These are phyloP conservation scores for Xerus rutilus DNA, from an alignment of 2,797 vertebrate species.

Conservation along the genomic window DNA sequence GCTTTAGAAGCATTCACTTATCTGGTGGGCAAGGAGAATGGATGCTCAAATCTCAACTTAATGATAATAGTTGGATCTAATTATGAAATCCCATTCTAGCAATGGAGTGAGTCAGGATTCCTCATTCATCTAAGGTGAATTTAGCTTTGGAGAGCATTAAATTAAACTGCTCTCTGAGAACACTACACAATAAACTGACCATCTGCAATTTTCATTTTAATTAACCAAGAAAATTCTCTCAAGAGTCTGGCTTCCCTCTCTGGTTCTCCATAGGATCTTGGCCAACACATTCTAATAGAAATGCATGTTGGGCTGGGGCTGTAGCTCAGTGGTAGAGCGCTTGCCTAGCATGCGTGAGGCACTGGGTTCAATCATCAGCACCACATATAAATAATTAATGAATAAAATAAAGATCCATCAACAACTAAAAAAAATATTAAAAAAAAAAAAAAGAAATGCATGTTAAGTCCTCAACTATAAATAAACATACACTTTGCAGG, in stretches of 20 bases:
- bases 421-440: too few relatives aligned
- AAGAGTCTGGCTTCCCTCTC: background rate
- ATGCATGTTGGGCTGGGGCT: background rate
- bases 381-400: too few relatives aligned
- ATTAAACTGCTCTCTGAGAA: slow-evolving; percentile 12
- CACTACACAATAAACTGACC: background rate
- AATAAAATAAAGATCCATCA: too few relatives aligned
- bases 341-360: too few relatives aligned
- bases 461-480: background rate
- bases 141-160: slow-evolving; percentile 2
- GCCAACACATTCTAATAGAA: background rate
- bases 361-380: too few relatives aligned
- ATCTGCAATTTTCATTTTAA: slow-evolving; percentile 38
- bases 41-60: background rate
- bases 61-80: background rate
- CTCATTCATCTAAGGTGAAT: background rate
- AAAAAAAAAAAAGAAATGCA: background rate
- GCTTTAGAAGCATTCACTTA: background rate
- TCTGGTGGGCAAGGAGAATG: background rate
- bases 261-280: background rate
- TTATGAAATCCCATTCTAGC: background rate
- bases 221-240: slow-evolving; percentile 17
- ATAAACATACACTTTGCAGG: background rate
- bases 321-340: too few relatives aligned
- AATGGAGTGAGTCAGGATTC: background rate